Percentiles rank a stretch among this genome's conserved stretches.
Conservation (phyloP, 2,113 vertebrate genomes). For the Podiceps cristatus region DNA sequence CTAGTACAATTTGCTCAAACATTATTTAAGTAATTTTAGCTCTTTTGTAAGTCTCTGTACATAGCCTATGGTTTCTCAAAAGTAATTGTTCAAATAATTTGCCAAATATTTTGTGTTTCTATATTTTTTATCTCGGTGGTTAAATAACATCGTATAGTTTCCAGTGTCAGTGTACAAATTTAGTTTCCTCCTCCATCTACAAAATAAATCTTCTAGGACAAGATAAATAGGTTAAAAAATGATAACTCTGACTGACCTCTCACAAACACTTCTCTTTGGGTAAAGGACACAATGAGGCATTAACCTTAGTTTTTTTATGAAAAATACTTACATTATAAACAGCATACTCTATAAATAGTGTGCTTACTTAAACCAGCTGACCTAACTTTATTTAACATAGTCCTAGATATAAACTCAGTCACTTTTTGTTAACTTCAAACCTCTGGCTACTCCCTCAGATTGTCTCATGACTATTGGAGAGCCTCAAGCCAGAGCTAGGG, state of each 20-base stretch:
- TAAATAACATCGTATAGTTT: background rate
- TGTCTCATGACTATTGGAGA: conserved; percentile 42
- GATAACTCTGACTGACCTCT: background rate
- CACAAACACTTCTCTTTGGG: background rate
- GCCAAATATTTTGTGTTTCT: background rate
- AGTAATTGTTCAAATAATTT: background rate
- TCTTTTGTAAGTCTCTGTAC: background rate
- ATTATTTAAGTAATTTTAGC: background rate
- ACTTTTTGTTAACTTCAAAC: conserved; percentile 61
- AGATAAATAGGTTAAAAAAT: background rate
- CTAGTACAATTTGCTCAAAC: background rate
- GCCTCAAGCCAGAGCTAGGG: conserved; percentile 9
- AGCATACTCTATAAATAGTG: background rate
- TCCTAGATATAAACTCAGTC: conserved; percentile 23
- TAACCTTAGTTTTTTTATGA: background rate
- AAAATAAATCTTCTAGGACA: background rate
- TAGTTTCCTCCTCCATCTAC: background rate
- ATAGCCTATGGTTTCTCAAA: background rate
- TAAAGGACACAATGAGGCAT: background rate
- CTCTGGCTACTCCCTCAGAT: conserved; percentile 23
- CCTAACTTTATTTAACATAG: conserved; percentile 54
- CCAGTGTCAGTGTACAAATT: background rate
- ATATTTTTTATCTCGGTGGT: background rate
- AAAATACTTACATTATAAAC: background rate
- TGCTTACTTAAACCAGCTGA: conserved; percentile 29